phyloP scores from a whole-genome alignment of 2,113 vertebrate species.

The Mirza zaza region DNA sequence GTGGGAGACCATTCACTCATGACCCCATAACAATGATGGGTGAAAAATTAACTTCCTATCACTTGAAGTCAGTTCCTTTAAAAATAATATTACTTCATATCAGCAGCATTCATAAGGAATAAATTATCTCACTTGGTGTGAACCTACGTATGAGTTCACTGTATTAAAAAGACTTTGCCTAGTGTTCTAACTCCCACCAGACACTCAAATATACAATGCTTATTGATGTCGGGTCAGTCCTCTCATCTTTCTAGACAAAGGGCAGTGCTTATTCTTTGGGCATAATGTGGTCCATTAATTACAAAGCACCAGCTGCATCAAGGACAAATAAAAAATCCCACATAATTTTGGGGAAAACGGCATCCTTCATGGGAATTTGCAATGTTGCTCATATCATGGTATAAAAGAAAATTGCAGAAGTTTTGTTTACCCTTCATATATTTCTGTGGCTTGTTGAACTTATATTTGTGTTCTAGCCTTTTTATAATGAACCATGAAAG shows the following conservation, averaged over 20 bases:
- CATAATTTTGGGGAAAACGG: neutral
- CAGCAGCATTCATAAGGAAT: neutral
- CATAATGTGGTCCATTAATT: neutral
- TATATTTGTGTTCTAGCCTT: neutral
- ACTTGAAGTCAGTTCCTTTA: constrained; percentile 9
- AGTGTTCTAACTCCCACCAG: neutral
- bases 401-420: neutral
- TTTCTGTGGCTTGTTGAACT: neutral
- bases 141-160: neutral
- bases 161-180: neutral
- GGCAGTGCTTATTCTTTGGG: neutral
- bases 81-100: constrained; percentile 38
- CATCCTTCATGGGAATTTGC: neutral
- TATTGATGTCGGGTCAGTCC: neutral
- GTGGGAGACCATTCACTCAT: neutral
- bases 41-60: neutral
- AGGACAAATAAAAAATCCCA: neutral
- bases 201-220: neutral
- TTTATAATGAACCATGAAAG: neutral
- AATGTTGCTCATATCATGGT: neutral
- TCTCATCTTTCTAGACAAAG: constrained; percentile 31
- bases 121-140: constrained; percentile 38
- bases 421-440: neutral
- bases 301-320: neutral
- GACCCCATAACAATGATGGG: constrained; percentile 1